Evolutionary conservation across 2,888 invertebrate genomes (phyloP).

Genomic region (Tillus elongatus): DNA sequence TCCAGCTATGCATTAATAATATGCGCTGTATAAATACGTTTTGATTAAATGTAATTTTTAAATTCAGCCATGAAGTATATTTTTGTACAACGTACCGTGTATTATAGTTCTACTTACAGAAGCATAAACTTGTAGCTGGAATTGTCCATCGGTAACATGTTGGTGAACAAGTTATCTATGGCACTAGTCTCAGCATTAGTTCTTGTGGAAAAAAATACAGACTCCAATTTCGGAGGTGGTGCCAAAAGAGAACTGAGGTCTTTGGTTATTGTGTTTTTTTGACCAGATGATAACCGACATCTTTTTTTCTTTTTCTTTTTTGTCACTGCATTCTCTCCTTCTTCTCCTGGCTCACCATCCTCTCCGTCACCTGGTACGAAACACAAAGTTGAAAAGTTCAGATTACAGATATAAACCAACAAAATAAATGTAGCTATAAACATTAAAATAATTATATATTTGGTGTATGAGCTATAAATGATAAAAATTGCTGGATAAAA

Average conservation of each 20-base stretch:
- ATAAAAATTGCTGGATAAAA: too few relatives aligned
- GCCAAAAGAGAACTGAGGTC: constrained; percentile 24
- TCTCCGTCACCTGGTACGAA: constrained; percentile 6
- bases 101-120: constrained; percentile 27
- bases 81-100: too few relatives aligned
- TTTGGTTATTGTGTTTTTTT: constrained; percentile 26
- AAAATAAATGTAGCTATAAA: too few relatives aligned
- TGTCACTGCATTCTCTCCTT: constrained; percentile 17
- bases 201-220: constrained; percentile 28
- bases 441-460: too few relatives aligned
- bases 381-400: not conserved
- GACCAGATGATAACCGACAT: constrained; percentile 18
- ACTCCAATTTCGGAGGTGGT: constrained; percentile 27
- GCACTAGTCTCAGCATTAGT: constrained; percentile 27
- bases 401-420: too few relatives aligned
- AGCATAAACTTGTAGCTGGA: constrained; percentile 24
- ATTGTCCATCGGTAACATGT: constrained; percentile 23
- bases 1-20: too few relatives aligned
- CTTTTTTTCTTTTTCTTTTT: constrained; percentile 24
- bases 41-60: too few relatives aligned
- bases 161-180: constrained; percentile 31
- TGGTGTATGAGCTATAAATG: too few relatives aligned
- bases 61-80: too few relatives aligned
- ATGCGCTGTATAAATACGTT: too few relatives aligned
- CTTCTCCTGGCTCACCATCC: constrained; percentile 13